phyloP scores from a whole-genome alignment of 2,113 vertebrate species.

The Pachyramphus minor region DNA sequence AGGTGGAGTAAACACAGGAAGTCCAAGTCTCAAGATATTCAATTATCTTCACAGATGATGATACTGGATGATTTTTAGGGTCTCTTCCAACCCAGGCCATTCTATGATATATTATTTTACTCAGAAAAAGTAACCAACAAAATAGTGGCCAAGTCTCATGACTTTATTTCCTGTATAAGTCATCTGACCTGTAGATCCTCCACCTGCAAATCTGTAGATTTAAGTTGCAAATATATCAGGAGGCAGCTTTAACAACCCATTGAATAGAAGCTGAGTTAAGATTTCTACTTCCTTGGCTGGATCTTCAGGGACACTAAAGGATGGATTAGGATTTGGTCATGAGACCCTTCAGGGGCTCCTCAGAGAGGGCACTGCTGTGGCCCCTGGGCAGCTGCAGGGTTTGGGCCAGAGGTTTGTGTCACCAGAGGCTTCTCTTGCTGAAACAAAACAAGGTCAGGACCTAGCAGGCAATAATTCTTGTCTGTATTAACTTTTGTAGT shows the following conservation, averaged over 20 bases:
- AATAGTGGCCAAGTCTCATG: background rate
- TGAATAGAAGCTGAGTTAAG: background rate
- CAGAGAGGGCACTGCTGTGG: background rate
- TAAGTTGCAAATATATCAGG: background rate
- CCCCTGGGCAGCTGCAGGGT: background rate
- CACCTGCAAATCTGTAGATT: background rate
- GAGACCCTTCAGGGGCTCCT: background rate
- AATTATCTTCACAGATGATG: background rate
- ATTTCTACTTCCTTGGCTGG: background rate
- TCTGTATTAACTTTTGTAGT: slow-evolving; percentile 37
- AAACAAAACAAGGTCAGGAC: background rate
- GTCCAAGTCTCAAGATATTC: background rate
- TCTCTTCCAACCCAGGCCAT: background rate
- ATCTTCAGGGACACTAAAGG: background rate
- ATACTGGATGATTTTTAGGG: background rate
- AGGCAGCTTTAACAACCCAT: background rate
- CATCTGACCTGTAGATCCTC: background rate
- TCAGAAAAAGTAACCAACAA: background rate
- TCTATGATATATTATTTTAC: background rate
- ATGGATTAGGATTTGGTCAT: background rate
- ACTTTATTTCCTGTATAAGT: background rate
- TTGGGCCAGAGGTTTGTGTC: background rate
- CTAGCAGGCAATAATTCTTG: background rate
- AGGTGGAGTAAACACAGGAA: background rate
- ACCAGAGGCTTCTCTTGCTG: background rate